Evolutionary conservation across 2,113 vertebrate species (phyloP).

Genomic region (Vimba vimba): DNA sequence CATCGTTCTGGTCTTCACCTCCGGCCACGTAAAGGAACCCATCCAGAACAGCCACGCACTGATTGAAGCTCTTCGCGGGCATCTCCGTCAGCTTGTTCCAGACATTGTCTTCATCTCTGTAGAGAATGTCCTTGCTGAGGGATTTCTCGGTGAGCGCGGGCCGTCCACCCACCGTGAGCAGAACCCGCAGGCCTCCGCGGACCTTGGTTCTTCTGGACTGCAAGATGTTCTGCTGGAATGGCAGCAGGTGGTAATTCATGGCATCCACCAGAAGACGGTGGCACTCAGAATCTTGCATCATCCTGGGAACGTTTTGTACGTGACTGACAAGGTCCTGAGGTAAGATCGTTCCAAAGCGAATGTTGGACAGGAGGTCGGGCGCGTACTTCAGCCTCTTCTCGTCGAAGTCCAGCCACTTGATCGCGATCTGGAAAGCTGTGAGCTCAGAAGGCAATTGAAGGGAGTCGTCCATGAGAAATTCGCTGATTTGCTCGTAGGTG

Average conservation of each 20-base stretch:
- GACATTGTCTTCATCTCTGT: conserved; percentile 90
- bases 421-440: conserved; percentile 96
- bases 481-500: conserved; percentile 97
- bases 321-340: conserved; percentile 96
- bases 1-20: conserved; percentile 99
- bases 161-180: conserved; percentile 93
- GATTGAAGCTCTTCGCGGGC: conserved; percentile 98
- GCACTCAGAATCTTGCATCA: conserved; percentile 98
- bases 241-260: conserved; percentile 98
- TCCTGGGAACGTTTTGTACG: conserved; percentile 92
- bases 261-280: conserved; percentile 96
- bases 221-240: conserved; percentile 95
- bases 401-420: conserved; percentile 98
- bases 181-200: conserved; percentile 89
- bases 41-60: conserved; percentile 95
- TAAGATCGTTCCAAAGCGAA: conserved; percentile 96
- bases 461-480: conserved; percentile 93
- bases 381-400: conserved; percentile 95
- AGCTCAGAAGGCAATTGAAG: conserved; percentile 95
- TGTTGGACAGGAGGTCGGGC: conserved; percentile 88
- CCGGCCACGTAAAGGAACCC: conserved; percentile 97
- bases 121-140: conserved; percentile 95
- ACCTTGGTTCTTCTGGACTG: conserved; percentile 98
- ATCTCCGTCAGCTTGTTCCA: conserved; percentile 97
- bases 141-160: conserved; percentile 97